Base-by-base conservation (phyloP, 1,140 invertebrate species). In the Oppia nitens region DNA sequence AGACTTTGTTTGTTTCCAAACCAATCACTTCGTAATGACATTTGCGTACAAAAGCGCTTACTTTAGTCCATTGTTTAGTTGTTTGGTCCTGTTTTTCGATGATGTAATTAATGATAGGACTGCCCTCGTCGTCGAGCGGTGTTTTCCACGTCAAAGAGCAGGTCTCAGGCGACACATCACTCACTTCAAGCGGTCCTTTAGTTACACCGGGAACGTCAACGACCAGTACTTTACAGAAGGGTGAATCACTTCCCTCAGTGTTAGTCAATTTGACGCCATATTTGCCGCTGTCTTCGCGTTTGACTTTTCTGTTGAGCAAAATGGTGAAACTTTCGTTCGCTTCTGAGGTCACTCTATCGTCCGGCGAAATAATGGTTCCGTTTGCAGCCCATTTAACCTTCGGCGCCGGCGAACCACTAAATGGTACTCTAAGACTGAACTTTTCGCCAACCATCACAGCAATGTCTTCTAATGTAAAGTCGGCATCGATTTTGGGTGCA, bases 361-460 rank as follows among this genome's bases (percentile, higher is more conserved):
- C 81, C 65, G 83, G 80, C 6, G 79, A 72, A 9, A 94, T 68
- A 57, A 77, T 76, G 45, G 80, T 74, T 4, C 80, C 79, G 68
- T 88, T 83, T 68, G 87, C 89, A 9, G 77, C 79, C 95, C 95
- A 98, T 66, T 84, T 81, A 59, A 95, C 82, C 2, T 78, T 85
- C 0, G 95, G 95, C 51, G 83, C 85, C 0, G 96, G 95, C 24
- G 94, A 86, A 59, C 95, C 95, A 64, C 83, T 82, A 53, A 97
- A 80, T 56, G 92, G 92, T 72, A 98, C 89, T 68, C 83, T 82
- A 62, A 98, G 81, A 66, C 91, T 87, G 53, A 98, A 84, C 3
- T 94, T 93, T 73, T 98, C 94, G 61, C 95, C 95, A 67, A 93
- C 95, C n/a, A n/a, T n/a, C n/a, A n/a, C n/a, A n/a, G n/a, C n/a